Base-by-base conservation (phyloP, 2,113 vertebrate species). In the Sterrhoptilus dennistouni region DNA sequence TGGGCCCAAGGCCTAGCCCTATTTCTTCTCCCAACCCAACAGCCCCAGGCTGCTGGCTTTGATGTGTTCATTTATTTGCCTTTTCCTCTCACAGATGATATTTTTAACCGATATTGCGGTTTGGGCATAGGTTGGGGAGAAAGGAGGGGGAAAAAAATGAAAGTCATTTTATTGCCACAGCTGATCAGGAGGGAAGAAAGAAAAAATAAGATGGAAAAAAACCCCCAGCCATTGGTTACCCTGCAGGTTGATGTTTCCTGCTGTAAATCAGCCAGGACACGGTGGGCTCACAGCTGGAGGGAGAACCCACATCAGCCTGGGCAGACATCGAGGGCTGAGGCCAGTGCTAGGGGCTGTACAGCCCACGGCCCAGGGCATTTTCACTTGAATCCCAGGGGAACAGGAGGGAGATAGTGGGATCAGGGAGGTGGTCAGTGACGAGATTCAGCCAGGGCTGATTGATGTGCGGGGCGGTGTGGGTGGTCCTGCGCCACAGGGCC, bases 21-120 rank as follows among this genome's bases (percentile, higher is more conserved):
- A 36, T 90, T 97, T 96, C 71, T 95, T 94, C 95, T 98, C 96
- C 96, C 93, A 96, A 85, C 91, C 57, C 64, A 97, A 97, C 36
- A 19, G 97, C 97, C 89, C 82, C 88, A 80, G 94, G 95, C 95
- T 95, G 97, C 96, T 93, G 97, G 93, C 97, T 98, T 97, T 97
- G 94, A 95, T 97, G 92, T 92, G 85, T 94, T 97, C 85, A 87
- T 38, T 38, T 38, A 87, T 90, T 96, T 93, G 95, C 94, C 92
- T 90, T 88, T 64, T 97, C 92, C 89, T 94, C 94, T 96, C 93
- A 77, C 93, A 90, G 93, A 97, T 38, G 38, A 89, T 97, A 97
- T 97, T 98, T 97, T 95, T 95, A 97, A 97, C 97, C 28, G 2
- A 95, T 92, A 78, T 74, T 88, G 88, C 0, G 17, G 77, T 77